A percentile compares a stretch with the other conserved stretches of the same genome.
phyloP scores from a whole-genome alignment of 2,888 invertebrate species.

The Hirtodrosophila trivittata region DNA sequence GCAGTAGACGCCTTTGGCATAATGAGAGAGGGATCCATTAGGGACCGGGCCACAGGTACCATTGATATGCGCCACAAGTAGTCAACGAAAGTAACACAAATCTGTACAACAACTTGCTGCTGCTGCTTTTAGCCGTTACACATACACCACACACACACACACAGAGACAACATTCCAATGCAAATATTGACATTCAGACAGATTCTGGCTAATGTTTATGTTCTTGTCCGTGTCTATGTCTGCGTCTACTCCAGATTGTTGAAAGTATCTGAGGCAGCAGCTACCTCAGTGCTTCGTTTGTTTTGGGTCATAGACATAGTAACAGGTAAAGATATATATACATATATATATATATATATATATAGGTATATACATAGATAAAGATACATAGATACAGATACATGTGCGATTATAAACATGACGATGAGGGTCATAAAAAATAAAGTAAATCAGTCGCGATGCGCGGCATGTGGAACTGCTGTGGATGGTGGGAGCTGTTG shows the following conservation, averaged over 20 bases:
- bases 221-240: slow-evolving; percentile 32
- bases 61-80: slow-evolving; percentile 55
- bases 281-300: slow-evolving; percentile 67
- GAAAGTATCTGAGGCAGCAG: slow-evolving; percentile 44
- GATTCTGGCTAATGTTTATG: slow-evolving; percentile 60
- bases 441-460: slow-evolving; percentile 44
- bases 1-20: slow-evolving; percentile 30
- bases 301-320: slow-evolving; percentile 42
- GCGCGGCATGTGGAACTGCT: slow-evolving; percentile 29
- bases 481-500: slow-evolving; percentile 33
- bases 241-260: slow-evolving; percentile 35
- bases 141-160: too few species aligned
- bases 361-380: slow-evolving; percentile 16
- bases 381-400: slow-evolving; percentile 10
- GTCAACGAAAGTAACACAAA: slow-evolving; percentile 38
- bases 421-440: slow-evolving; percentile 46
- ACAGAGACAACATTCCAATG: slow-evolving; percentile 53
- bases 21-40: slow-evolving; percentile 27
- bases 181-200: slow-evolving; percentile 64
- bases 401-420: slow-evolving; percentile 39
- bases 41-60: slow-evolving; percentile 38
- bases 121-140: slow-evolving; percentile 25
- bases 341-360: not conserved
- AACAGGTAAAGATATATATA: too few species aligned
- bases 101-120: slow-evolving; percentile 25